Evolutionary conservation across 1,140 invertebrate genomes (phyloP), one percentile per base, ranked within the genome.

Genomic region (Tribolium madens): DNA sequence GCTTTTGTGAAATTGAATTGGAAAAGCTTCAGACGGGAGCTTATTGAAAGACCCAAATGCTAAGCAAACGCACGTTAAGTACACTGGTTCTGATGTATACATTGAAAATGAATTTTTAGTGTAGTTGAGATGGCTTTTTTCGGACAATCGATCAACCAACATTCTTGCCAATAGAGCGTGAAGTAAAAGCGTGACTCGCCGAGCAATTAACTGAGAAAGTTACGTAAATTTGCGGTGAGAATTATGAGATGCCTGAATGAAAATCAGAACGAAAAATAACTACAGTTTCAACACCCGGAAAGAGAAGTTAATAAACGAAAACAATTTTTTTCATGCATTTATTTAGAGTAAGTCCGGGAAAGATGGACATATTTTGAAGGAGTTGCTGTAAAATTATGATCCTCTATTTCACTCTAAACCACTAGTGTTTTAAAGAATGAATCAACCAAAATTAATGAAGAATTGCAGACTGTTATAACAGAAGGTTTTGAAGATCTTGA

Each of bases 1-100:
- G 46, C 52, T 17, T 72, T 52, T 72, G 70, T 50, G 50, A 72
- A 52, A 33, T 71, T 50, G 57, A 64, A 64, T 64, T 33, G 52
- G 26, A 33, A 33, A 64, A 64, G 57, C 57, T 33, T 64, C 57
- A 64, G 57, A 64, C 26, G 26, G 57, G 21, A n/a, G 57, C 57
- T 64, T 64, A 64, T 64, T 64, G 57, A 64, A 64, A 64, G 57
- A 64, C 57, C 57, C 57, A 26, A 64, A 64, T 64, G 12, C 12
- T n/a, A 64, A 33, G 57, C 21, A 64, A 64, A 33, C 57, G 21
- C 57, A 64, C 57, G 57, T 64, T 64, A 64, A 64, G 26, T 14
- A 64, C 57, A 64, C 57, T 64, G 57, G 9, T 10, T 12, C 4
- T n/a, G n/a, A n/a, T 31, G 57, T 64, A 64, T 64, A 33, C 57